Base-by-base conservation (phyloP, 1,140 invertebrate genomes). In the Schlechtendalia chinensis region DNA sequence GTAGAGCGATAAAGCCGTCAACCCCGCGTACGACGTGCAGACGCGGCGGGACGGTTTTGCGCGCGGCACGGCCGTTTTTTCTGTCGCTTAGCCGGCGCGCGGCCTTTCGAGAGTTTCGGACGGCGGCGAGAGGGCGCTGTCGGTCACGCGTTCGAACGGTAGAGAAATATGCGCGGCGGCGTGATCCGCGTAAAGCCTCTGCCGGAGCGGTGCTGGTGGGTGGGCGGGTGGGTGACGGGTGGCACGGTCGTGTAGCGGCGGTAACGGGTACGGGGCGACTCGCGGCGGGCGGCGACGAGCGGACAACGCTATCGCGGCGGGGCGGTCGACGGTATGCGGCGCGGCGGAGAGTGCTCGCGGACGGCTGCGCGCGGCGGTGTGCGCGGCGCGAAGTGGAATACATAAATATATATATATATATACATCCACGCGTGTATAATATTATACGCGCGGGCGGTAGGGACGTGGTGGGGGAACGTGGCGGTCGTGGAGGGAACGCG, bases 61-160 rank as follows among this genome's bases (percentile, higher is more conserved):
- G n/a, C n/a, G n/a, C n/a, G n/a, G n/a, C n/a, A n/a, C 39, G n/a
- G 65, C 65, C 65, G 65, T 47, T 69, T 69, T 69, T 14, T n/a
- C n/a, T n/a, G n/a, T n/a, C n/a, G n/a, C n/a, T n/a, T n/a, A n/a
- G n/a, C n/a, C n/a, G n/a, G n/a, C 32, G 65, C 45, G 1, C n/a
- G 39, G 65, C 65, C 65, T 69, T 69, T 39, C 32, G 32, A 39
- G 32, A 39, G 32, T 39, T 39, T 39, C 47, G 67, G 14, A 27
- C 22, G 19, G 6, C 69, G 74, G 74, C 74, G 29, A 59, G 74
- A 59, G 74, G 74, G 74, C 74, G 72, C 72, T 75, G 71, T 11
- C 24, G 10, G 17, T 22, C 27, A 19, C 27, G 50, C 63, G 32
- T 65, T 39, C 27, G 16, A 29, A 65, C 39, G 29, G 29, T 22